Conservation (phyloP, 2,888 invertebrate species). For the Eupithecia vulgata region DNA sequence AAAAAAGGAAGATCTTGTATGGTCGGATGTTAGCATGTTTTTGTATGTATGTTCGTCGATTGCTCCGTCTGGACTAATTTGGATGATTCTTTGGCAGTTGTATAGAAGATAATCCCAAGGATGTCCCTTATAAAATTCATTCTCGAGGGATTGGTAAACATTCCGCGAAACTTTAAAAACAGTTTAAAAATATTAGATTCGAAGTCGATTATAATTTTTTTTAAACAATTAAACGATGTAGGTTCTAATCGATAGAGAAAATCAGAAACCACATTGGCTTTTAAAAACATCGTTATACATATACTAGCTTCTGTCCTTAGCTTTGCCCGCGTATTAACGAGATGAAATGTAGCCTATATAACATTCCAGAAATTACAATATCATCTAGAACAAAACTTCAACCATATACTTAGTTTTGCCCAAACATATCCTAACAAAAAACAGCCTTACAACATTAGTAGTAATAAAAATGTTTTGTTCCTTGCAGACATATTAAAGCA, state of each 20-base stretch:
- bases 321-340: neutral
- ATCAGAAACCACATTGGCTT: neutral
- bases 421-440: neutral
- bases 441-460: neutral
- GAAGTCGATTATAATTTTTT: no score
- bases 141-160: no score
- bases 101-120: no score
- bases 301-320: neutral
- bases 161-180: no score
- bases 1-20: no score
- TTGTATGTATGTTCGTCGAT: no score
- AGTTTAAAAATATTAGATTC: no score
- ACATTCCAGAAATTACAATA: neutral
- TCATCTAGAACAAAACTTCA: neutral
- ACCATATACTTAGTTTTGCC: neutral
- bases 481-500: constrained; percentile 94
- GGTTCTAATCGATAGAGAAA: neutral
- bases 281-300: neutral
- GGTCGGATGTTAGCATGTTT: no score
- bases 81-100: no score
- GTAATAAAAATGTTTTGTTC: neutral
- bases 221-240: neutral
- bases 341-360: neutral
- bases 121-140: no score
- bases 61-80: no score